Base-by-base conservation (phyloP, 2,888 invertebrate genomes). In the Thelaira solivaga region DNA sequence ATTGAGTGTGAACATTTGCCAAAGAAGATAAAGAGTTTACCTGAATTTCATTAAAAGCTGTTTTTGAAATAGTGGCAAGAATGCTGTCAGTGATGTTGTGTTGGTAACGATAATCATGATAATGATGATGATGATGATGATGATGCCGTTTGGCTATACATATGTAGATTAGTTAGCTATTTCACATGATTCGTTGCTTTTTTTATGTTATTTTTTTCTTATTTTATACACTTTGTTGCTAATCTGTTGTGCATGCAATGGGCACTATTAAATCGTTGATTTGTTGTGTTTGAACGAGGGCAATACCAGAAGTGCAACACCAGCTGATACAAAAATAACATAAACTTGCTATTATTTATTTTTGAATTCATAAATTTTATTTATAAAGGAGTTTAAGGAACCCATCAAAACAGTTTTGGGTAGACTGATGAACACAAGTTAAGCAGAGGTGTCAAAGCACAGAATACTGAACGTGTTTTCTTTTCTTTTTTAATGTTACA, bases 231-330 rank as follows among this genome's bases (percentile, higher is more conserved):
- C 45, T 22, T 45, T 72, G 36, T 55, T 73, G 47, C 41, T 64
- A 64, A 64, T 55, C 45, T 51, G 55, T 73, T 49, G 29, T 64
- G 64, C 72, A 73, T 73, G 55, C 64, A 73, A 10, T 49, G 47
- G 18, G n/a, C n/a, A n/a, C n/a, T 57, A 73, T 68, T 26, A 47
- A 68, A 10, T 39, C 20, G 34, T 51, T 51, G 8, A 26, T 51
- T 64, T 41, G 10, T 22, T 65, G 10, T n/a, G 2, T 2, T 20
- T 41, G 1, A 22, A 45, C 57, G 57, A 59, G 26, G 29, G 57
- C 57, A 7, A 41, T 59, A 6, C 5, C 8, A 43, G 10, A 41
- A 4, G n/a, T n/a, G n/a, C 1, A 11, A n/a, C 18, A 2, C n/a
- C 8, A 8, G 10, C 45, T 24, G 11, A 45, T 3, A 3, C 4